These are phyloP conservation scores for Isurus oxyrinchus DNA, from an alignment of 2,113 vertebrate species.

Conservation along the genomic window DNA sequence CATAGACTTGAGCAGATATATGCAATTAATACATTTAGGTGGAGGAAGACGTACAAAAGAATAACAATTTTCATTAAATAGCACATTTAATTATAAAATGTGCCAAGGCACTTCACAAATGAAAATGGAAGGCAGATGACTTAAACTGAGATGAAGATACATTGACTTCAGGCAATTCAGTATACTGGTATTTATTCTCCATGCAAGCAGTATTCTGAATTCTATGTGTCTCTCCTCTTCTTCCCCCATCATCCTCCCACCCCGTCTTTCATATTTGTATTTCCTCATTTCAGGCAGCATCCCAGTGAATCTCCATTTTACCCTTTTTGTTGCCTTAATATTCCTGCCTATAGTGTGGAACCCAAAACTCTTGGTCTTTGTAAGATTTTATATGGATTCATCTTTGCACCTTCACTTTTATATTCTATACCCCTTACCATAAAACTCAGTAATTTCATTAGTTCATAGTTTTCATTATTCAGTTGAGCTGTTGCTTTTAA, in stretches of 20 bases:
- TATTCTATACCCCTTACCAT: neutral
- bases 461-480: neutral
- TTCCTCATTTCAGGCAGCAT: neutral
- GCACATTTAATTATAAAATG: neutral
- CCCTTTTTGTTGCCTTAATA: neutral
- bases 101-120: neutral
- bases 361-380: neutral
- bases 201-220: neutral
- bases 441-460: neutral
- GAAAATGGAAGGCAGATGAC: neutral
- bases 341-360: neutral
- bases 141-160: neutral
- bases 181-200: neutral
- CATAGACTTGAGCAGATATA: neutral
- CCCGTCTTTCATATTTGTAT: too few species aligned
- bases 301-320: neutral
- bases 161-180: neutral
- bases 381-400: neutral
- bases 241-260: too few species aligned
- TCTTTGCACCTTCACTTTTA: too few species aligned
- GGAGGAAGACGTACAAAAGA: neutral
- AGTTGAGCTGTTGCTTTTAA: neutral
- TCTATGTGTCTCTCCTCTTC: neutral
- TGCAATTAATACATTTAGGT: neutral
- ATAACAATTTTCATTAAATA: neutral